Evolutionary conservation across 2,888 invertebrate genomes (phyloP), one percentile per base, ranked within the genome.

Genomic region (Andricus curvator): DNA sequence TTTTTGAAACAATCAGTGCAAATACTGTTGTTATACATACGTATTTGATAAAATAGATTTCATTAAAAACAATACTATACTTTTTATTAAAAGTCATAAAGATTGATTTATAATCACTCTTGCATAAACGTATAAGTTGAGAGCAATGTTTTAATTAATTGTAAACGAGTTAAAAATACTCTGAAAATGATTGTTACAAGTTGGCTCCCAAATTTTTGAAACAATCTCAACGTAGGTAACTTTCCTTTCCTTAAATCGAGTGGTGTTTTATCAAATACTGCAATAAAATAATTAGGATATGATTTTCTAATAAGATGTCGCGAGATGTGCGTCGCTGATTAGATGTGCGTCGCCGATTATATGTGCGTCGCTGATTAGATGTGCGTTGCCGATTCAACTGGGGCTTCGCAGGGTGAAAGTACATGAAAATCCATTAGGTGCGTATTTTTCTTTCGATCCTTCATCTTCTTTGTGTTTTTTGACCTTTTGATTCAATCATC

Each of bases 21-120:
- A 37, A 37, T 37, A 37, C 37, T 37, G 8, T 37, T 37, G 37
- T 37, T 37, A 37, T 1, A 37, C n/a, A 70, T 29, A 29, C 70
- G 70, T 70, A 33, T 8, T 56, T n/a, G 51, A 70, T 33, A 13
- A 51, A 70, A 33, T 70, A 70, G 9, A 29, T 62, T 62, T 62
- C 13, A 25, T 9, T 62, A 15, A 15, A 62, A 62, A 62, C 22
- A 25, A 62, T 62, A 62, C 22, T 25, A 25, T 9, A 62, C 15
- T 62, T 62, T 11, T 13, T 5, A 4, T 25, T 25, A 25, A 22
- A 25, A 15, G 15, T 1, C 25, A 22, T 56, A 22, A 25, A 51
- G 51, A 70, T 74, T 33, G 29, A 70, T 70, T 22, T 25, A 70
- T 70, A 70, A 70, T 48, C 70, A 70, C n/a, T 11, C 56, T 56